Conservation (phyloP, 2,888 invertebrate genomes). For the Megaustenia siamemsis region DNA sequence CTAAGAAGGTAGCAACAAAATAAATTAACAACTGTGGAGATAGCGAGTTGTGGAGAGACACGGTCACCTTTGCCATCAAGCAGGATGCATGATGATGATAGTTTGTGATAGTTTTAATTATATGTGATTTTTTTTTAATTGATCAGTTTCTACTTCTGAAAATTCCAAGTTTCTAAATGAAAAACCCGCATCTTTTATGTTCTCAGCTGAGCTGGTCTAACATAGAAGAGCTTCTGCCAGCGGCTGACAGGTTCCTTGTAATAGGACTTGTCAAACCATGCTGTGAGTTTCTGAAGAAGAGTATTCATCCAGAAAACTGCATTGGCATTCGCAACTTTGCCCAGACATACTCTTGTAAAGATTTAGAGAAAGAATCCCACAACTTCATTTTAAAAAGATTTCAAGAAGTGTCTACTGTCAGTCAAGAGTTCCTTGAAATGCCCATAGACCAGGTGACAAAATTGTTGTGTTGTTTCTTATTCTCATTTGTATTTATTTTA, state of each 20-base stretch:
- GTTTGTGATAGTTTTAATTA: too few species aligned
- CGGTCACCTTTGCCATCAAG: too few species aligned
- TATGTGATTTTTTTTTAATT: too few species aligned
- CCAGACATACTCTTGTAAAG: constrained; percentile 86
- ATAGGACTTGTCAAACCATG: constrained; percentile 90
- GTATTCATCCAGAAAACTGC: constrained; percentile 84
- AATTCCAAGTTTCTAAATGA: too few species aligned
- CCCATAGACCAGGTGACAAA: constrained; percentile 73
- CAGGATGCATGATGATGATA: too few species aligned
- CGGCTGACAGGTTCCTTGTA: constrained; percentile 93
- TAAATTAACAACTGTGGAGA: too few species aligned
- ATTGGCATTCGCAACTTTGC: constrained; percentile 84
- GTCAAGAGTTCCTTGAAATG: constrained; percentile 82
- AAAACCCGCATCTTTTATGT: too few species aligned
- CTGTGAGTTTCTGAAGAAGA: constrained; percentile 87
- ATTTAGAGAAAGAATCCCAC: constrained; percentile 86
- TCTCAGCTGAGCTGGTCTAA: constrained; percentile 81
- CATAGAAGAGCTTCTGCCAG: constrained; percentile 86
- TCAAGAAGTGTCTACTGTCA: constrained; percentile 67
- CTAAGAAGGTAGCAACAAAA: too few species aligned
- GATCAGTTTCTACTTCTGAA: too few species aligned
- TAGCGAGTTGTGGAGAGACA: too few species aligned
- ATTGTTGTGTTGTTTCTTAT: not conserved
- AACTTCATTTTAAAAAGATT: constrained; percentile 85
- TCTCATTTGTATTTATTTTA: too few species aligned